A percentile compares a stretch with the other conserved stretches of the same genome.
These are phyloP conservation scores for Orchesellides sinensis DNA, from an alignment of 2,888 invertebrate genomes.

Conservation along the genomic window DNA sequence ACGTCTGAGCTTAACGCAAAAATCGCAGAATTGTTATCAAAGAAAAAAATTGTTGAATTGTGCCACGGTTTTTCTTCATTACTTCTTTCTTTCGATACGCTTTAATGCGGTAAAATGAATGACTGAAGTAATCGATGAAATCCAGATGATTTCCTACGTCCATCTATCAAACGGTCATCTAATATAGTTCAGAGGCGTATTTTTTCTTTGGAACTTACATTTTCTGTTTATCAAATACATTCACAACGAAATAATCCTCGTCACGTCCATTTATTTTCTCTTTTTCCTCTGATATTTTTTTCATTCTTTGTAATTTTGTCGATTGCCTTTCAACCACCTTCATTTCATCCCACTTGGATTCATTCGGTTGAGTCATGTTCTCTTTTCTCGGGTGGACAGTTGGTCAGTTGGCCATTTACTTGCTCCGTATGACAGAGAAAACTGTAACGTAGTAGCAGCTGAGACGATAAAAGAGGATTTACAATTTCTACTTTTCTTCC, in stretches of 20 bases:
- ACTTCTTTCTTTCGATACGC: background rate
- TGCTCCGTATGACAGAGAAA: slow-evolving; percentile 30
- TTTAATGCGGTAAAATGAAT: background rate
- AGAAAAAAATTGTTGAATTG: background rate
- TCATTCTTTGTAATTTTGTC: slow-evolving; percentile 48
- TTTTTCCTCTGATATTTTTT: slow-evolving; percentile 7
- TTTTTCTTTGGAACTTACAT: background rate
- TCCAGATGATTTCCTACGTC: slow-evolving; percentile 8
- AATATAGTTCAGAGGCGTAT: background rate
- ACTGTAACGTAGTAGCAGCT: slow-evolving; percentile 11
- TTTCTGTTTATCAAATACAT: slow-evolving; percentile 4
- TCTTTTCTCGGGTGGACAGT: slow-evolving; percentile 47
- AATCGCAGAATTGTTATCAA: background rate
- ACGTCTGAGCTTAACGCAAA: too few relatives aligned
- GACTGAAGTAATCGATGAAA: slow-evolving; percentile 6
- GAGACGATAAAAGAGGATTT: slow-evolving; percentile 40
- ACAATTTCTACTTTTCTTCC: background rate
- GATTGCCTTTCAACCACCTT: slow-evolving; percentile 44
- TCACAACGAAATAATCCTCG: background rate
- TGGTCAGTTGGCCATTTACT: slow-evolving; percentile 45
- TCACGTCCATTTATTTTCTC: too few relatives aligned
- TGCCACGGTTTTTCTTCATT: background rate
- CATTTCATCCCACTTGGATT: slow-evolving; percentile 36
- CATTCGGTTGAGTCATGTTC: slow-evolving; percentile 37
- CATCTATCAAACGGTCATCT: slow-evolving; percentile 1